These are phyloP conservation scores for Glareola pratincola DNA, from an alignment of 2,113 vertebrate species.

Conservation along the genomic window DNA sequence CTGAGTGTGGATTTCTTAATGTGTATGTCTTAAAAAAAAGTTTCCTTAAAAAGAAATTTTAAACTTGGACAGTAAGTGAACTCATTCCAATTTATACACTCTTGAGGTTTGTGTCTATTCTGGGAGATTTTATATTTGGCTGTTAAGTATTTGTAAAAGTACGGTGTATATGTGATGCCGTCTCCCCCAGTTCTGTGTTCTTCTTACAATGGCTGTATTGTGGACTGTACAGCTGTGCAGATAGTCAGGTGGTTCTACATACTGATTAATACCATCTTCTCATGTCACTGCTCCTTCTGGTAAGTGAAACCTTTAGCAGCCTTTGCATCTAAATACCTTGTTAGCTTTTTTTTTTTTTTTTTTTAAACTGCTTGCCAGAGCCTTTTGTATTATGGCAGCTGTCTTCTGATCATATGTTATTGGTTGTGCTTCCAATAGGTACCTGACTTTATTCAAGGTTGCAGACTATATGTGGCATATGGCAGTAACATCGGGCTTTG, in stretches of 20 bases:
- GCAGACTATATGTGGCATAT: background rate
- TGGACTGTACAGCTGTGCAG: background rate
- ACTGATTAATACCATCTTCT: background rate
- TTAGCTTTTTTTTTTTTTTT: background rate
- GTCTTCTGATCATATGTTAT: accelerated
- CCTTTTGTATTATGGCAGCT: background rate
- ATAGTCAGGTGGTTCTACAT: background rate
- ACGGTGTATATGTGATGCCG: background rate
- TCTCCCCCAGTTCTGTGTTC: background rate
- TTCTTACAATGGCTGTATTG: background rate
- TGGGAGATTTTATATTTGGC: background rate
- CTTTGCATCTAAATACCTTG: background rate
- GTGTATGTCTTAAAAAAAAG: accelerated
- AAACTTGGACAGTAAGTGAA: background rate
- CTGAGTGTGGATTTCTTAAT: background rate
- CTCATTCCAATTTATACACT: background rate
- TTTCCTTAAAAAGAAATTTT: background rate
- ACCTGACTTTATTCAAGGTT: background rate
- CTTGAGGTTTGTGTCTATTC: background rate
- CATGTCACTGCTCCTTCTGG: background rate
- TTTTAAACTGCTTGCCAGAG: background rate
- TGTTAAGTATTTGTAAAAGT: background rate
- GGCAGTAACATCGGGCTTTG: background rate
- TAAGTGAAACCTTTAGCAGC: background rate
- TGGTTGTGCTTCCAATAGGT: background rate